Evolutionary conservation across 2,797 vertebrate genomes (phyloP).

Genomic region (Phataginus tricuspis): DNA sequence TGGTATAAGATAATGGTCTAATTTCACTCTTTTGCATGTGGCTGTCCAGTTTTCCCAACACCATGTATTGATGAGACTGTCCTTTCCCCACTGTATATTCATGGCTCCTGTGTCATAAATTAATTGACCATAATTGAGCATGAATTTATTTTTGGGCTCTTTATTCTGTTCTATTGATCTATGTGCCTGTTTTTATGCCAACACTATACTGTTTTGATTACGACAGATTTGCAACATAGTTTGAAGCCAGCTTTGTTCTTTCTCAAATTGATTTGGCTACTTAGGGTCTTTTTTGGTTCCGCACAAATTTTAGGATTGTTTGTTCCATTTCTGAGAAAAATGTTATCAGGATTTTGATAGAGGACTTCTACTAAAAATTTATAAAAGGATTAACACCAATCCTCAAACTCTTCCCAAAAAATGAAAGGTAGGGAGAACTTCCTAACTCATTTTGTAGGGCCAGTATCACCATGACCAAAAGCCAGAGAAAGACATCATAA

Average conservation of each 20-base stretch:
- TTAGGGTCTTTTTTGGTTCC: not conserved
- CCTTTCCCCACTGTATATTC: not conserved
- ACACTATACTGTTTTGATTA: not conserved
- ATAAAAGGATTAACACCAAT: not conserved
- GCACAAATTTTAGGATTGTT: not conserved
- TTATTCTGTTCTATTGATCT: not conserved
- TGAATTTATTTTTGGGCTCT: not conserved
- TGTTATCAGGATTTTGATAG: not conserved
- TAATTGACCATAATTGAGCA: not conserved
- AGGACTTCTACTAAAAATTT: not conserved
- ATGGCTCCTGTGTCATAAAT: not conserved
- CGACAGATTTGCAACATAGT: not conserved
- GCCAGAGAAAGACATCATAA: not conserved
- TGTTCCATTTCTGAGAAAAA: not conserved
- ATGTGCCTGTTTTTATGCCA: not conserved
- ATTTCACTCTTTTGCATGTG: not conserved
- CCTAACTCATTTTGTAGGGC: not conserved
- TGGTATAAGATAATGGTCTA: not conserved
- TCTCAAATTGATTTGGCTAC: not conserved
- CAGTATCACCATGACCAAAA: not conserved
- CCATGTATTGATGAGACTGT: not conserved
- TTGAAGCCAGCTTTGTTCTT: not conserved
- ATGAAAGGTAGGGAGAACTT: not conserved
- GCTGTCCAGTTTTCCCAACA: not conserved
- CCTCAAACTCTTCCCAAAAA: not conserved